Base-by-base conservation (phyloP, 2,113 vertebrate species). In the Diglossa brunneiventris region DNA sequence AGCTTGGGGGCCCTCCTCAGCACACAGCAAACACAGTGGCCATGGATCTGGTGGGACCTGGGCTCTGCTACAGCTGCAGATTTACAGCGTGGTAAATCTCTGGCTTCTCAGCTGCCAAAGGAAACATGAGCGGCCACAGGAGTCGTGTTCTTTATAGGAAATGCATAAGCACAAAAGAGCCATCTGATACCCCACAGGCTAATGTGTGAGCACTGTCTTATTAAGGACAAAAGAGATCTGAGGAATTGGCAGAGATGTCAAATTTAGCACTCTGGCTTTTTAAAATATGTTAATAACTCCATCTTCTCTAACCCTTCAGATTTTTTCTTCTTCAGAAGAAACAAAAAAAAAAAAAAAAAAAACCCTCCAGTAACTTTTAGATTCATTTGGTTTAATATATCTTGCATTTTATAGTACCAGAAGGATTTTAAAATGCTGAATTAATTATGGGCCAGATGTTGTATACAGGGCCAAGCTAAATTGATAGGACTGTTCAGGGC, bases 391-490 rank as follows among this genome's bases (percentile, higher is more conserved):
- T 90, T 95, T 86, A 90, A 77, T 85, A 67, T 63, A 80, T 31
- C 41, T 93, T 83, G 39, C 23, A 55, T 94, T 90, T 95, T 91
- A 77, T 67, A 86, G 61, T 52, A 80, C 33, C 90, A 94, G 85
- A 85, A 90, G 67, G 87, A 81, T 86, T 84, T 91, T 80, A 67
- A 96, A 97, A 69, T 70, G 42, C 55, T 90, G 35, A 44, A 90
- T 91, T 94, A 96, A 93, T 95, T 94, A 83, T 42, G 39, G 82
- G 50, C 92, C 94, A 94, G 91, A 94, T 95, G 93, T 87, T 92
- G 39, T 16, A 59, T 19, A 33, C 22, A 6, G 30, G 55, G 75
- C 82, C 94, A 91, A 86, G 56, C 55, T 83, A 74, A 83, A 69
- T 22, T 75, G 81, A 76, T 79, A n/a, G 41, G 33, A 66, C 42